Evolutionary conservation across 2,888 invertebrate genomes (phyloP), one percentile per base, ranked within the genome.

Genomic region (Listrodromus nycthemerus): DNA sequence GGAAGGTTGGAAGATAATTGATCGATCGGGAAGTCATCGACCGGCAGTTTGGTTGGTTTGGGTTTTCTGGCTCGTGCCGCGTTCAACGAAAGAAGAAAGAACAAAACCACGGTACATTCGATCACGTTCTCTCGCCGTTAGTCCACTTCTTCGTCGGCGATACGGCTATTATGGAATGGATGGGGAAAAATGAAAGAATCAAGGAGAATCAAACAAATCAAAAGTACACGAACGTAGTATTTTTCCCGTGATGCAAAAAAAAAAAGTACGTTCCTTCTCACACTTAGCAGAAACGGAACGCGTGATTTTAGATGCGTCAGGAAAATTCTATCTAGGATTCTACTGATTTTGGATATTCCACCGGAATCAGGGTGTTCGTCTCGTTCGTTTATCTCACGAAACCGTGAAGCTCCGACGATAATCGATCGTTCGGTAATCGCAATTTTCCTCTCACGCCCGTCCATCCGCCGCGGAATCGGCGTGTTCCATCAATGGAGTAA

Each of bases 401-500:
- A 19, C 33, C 61, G 19, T 63, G 37, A 24, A 63, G 70, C 41
- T 48, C 52, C n/a, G 27, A 80, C 45, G 30, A 24, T 63, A 75
- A 80, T 67, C 24, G 75, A 74, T 63, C 48, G 69, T 65, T 52
- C 37, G 10, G 27, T 4, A 30, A 74, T 75, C 74, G 74, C n/a
- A 27, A 16, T 41, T 55, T 65, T 10, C 8, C 19, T 55, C 55
- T 10, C 8, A 16, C 63, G 41, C 41, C 5, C 48, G 16, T 48
- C 30, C 27, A 10, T 27, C 24, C 24, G 33, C 63, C 30, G 21
- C 19, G 61, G 30, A 63, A 13, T 52, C 30, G 69, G 10, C 66
- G 33, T 70, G 30, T 70, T 73, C 82, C 71, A 76, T 82, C 75
- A 82, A 79, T 84, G 75, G 75, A 82, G 81, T 79, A 82, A 84